phyloP scores from a whole-genome alignment of 2,797 vertebrate species.

The Schizopygopsis pylzovi region DNA sequence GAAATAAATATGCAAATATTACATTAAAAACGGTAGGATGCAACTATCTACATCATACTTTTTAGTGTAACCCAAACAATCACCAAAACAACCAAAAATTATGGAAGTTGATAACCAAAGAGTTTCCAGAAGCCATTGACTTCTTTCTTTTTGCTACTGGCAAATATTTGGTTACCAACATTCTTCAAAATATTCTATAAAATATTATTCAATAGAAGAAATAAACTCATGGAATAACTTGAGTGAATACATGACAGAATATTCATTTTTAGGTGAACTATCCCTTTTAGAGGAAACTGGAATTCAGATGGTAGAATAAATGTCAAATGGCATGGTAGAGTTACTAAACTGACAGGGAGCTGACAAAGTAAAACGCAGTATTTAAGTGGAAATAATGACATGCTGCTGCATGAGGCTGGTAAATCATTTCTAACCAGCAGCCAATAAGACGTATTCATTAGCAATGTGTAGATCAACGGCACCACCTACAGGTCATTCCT shows the following conservation, averaged over 20 bases:
- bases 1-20: not conserved
- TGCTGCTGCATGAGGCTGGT: constrained; percentile 43
- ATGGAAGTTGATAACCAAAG: not conserved
- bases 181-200: not conserved
- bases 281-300: not conserved
- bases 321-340: constrained; percentile 20
- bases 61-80: not conserved
- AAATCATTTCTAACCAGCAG: constrained; percentile 62
- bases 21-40: not conserved
- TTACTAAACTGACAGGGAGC: constrained; percentile 32
- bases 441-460: constrained; percentile 27
- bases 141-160: not conserved
- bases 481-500: constrained; percentile 66
- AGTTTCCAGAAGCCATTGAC: not conserved
- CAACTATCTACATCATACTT: not conserved
- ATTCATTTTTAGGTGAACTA: not conserved
- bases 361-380: constrained; percentile 53
- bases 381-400: constrained; percentile 64
- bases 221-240: not conserved
- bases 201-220: not conserved
- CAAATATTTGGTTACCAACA: not conserved
- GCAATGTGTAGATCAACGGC: constrained; percentile 57
- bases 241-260: not conserved
- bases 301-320: constrained; percentile 32
- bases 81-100: not conserved